phyloP scores from a whole-genome alignment of 2,113 vertebrate species.

The Nannobrachium achirus region DNA sequence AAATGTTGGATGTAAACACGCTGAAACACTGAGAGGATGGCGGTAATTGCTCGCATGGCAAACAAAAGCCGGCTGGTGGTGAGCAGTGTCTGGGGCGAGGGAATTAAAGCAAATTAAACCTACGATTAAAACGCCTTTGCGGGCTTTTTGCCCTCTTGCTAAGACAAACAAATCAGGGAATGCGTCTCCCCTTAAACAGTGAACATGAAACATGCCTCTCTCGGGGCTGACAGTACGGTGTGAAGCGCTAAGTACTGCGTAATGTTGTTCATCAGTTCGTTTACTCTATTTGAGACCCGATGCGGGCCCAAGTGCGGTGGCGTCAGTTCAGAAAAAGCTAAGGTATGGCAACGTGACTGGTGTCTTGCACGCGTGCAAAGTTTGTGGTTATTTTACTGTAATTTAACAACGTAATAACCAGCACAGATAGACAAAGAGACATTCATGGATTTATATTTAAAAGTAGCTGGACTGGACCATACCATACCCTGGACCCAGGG shows the following conservation, averaged over 20 bases:
- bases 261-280: constrained; percentile 7
- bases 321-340: too few relatives aligned
- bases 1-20: constrained; percentile 53
- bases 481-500: too few relatives aligned
- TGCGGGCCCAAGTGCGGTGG: not conserved
- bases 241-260: not conserved
- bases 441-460: too few relatives aligned
- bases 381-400: too few relatives aligned
- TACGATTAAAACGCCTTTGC: constrained; percentile 28
- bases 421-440: constrained; percentile 34
- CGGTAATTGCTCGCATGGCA: constrained; percentile 49
- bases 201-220: not conserved
- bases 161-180: constrained; percentile 50
- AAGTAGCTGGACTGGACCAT: too few relatives aligned
- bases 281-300: not conserved
- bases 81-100: constrained; percentile 52
- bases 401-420: too few relatives aligned
- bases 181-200: constrained; percentile 15
- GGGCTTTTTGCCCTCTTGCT: constrained; percentile 34
- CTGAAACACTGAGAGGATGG: constrained; percentile 58
- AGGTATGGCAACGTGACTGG: too few relatives aligned
- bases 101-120: constrained; percentile 57
- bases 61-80: constrained; percentile 49
- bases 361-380: too few relatives aligned
- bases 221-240: not conserved